A percentile compares a stretch with the other conserved stretches of the same genome.
These are phyloP conservation scores for Pygoscelis antarcticus DNA, from an alignment of 2,113 vertebrate genomes.

Conservation along the genomic window DNA sequence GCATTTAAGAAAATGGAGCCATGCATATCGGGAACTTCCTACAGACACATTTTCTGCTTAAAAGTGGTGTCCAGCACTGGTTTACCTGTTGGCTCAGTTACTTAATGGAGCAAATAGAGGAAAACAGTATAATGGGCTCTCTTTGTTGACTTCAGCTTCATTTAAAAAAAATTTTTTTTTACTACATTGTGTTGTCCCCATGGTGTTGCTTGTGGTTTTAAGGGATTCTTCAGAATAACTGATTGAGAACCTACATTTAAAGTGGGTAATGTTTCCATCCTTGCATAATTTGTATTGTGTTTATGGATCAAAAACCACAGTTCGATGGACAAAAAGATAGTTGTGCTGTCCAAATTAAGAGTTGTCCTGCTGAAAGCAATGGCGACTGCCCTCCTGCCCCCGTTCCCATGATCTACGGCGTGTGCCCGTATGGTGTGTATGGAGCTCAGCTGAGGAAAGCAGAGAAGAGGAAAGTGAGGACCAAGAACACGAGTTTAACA, in stretches of 20 bases:
- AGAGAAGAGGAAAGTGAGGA: neutral
- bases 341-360: neutral
- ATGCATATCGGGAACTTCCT: neutral
- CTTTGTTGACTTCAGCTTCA: neutral
- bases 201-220: neutral
- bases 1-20: neutral
- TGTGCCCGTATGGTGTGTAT: accelerated
- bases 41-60: neutral
- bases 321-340: neutral
- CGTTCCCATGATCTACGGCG: accelerated
- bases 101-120: neutral
- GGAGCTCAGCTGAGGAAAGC: neutral
- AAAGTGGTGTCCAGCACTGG: neutral
- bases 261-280: neutral
- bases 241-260: neutral
- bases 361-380: neutral
- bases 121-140: neutral
- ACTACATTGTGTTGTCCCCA: neutral
- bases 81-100: neutral
- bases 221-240: neutral
- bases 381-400: neutral
- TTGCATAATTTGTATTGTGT: neutral
- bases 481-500: neutral
- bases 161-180: neutral
- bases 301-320: neutral